Percentiles rank a stretch among this genome's conserved stretches.
Conservation (phyloP, 2,113 vertebrate genomes). For the Sorex araneus region DNA sequence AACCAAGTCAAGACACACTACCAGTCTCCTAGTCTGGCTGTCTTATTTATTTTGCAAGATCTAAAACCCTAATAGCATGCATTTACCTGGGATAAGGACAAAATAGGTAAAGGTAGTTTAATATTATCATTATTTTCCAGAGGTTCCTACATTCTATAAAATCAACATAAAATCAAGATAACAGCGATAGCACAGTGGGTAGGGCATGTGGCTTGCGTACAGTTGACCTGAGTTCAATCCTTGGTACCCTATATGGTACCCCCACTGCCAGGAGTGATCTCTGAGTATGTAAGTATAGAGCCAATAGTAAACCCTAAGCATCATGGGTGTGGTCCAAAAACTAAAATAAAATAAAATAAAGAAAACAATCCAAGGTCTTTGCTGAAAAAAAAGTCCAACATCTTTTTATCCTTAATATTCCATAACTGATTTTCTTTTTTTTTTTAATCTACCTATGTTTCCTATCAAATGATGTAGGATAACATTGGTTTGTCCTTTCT, state of each 20-base stretch:
- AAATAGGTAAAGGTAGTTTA: neutral
- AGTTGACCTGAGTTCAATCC: too few relatives aligned
- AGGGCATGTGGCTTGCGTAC: too few relatives aligned
- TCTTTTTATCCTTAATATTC: conserved; percentile 33
- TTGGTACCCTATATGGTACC: too few relatives aligned
- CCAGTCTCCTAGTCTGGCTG: neutral
- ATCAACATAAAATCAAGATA: neutral
- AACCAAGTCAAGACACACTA: neutral
- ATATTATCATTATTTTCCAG: neutral
- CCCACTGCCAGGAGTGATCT: too few relatives aligned
- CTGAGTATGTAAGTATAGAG: too few relatives aligned
- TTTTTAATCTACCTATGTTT: neutral
- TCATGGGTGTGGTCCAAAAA: neutral
- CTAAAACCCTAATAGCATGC: neutral
- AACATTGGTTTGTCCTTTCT: too few relatives aligned
- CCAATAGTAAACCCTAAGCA: too few relatives aligned
- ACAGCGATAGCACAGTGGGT: too few relatives aligned
- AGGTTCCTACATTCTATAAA: conserved; percentile 4
- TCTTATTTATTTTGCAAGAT: neutral
- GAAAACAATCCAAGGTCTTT: neutral
- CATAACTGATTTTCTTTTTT: neutral
- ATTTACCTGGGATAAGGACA: neutral
- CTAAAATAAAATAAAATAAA: neutral
- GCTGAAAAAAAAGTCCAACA: neutral
- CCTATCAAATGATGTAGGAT: too few relatives aligned